These are phyloP conservation scores for Itoplectis maculator DNA, from an alignment of 2,888 invertebrate species.

Conservation along the genomic window DNA sequence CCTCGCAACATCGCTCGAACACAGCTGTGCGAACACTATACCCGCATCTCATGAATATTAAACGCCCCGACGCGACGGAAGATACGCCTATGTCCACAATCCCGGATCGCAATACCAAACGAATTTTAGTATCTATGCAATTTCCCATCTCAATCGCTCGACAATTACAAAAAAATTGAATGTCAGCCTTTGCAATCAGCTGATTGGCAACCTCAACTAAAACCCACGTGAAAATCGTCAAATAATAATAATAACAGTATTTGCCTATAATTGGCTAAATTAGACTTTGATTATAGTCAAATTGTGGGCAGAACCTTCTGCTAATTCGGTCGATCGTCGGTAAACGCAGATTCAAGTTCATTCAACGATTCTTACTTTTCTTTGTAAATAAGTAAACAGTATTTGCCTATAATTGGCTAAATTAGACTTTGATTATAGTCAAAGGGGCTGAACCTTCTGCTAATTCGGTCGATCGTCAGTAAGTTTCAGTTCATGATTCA, in stretches of 20 bases:
- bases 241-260: no score
- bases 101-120: neutral
- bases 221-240: neutral
- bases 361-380: neutral
- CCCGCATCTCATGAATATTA: conserved; percentile 48
- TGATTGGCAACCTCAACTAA: neutral
- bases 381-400: neutral
- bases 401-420: no score
- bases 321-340: no score
- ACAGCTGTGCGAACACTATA: conserved; percentile 27
- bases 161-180: neutral
- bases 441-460: no score
- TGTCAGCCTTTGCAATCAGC: neutral
- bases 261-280: no score
- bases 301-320: no score
- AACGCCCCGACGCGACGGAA: neutral
- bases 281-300: no score
- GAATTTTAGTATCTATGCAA: neutral
- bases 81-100: neutral
- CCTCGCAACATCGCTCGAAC: neutral
- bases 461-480: neutral
- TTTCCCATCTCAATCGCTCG: neutral
- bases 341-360: neutral
- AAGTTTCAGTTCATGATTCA: no score
- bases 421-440: no score